phyloP scores from a whole-genome alignment of 2,113 vertebrate species.

The Neolamprologus modestus region DNA sequence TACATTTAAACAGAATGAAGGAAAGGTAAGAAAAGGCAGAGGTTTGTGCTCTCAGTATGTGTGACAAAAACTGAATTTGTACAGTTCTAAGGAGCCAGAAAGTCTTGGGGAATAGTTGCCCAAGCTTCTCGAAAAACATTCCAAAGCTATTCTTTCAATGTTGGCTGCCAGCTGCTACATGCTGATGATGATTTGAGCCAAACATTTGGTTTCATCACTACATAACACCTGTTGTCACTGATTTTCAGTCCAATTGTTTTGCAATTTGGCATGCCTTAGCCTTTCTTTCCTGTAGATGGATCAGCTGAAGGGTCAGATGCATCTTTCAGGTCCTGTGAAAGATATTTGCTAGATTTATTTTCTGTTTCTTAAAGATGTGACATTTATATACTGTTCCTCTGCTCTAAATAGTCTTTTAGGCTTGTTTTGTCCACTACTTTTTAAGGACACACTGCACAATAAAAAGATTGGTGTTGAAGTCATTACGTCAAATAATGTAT shows the following conservation, averaged over 20 bases:
- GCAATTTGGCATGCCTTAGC: not conserved
- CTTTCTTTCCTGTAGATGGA: not conserved
- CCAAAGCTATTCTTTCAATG: not conserved
- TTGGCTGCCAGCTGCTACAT: not conserved
- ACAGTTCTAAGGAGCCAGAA: not conserved
- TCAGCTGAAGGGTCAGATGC: not conserved
- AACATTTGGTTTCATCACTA: not conserved
- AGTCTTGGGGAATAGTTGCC: not conserved
- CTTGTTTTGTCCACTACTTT: not conserved
- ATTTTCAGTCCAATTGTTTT: not conserved
- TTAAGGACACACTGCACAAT: not conserved
- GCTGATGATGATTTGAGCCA: not conserved
- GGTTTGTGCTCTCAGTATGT: not conserved
- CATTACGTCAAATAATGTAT: not conserved
- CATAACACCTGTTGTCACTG: not conserved
- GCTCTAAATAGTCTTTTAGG: not conserved
- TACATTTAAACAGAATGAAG: not conserved
- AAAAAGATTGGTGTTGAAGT: not conserved
- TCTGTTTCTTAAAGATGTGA: not conserved
- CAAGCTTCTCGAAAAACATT: not conserved
- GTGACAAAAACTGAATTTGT: not conserved
- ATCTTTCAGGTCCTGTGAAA: not conserved
- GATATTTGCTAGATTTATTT: accelerated
- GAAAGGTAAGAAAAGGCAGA: not conserved
- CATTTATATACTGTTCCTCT: not conserved